These are phyloP conservation scores for Lumbricus terrestris DNA, from an alignment of 2,888 invertebrate species.

Conservation along the genomic window DNA sequence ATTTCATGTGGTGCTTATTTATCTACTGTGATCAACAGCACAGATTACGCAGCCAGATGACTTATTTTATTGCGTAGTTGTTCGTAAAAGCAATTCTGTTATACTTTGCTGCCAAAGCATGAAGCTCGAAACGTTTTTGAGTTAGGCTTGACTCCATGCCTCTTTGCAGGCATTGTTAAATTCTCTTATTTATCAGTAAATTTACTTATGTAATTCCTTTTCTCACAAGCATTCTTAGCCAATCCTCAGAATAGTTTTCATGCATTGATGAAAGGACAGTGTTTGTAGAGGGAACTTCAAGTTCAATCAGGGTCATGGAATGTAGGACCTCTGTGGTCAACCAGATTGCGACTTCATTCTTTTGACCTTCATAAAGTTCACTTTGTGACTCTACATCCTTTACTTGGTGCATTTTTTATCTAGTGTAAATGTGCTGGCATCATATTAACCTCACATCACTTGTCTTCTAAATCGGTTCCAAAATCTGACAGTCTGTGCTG, in stretches of 20 bases:
- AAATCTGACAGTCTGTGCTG: background rate
- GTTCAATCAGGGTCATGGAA: background rate
- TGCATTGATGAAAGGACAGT: background rate
- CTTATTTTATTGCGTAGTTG: background rate
- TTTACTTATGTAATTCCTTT: background rate
- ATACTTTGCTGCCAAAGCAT: background rate
- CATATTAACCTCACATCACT: background rate
- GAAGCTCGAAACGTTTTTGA: background rate
- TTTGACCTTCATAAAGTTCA: background rate
- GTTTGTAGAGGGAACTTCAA: background rate
- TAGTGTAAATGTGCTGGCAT: background rate
- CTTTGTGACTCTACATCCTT: background rate
- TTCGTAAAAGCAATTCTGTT: background rate
- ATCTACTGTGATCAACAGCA: background rate
- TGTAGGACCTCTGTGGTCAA: background rate
- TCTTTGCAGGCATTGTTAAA: background rate
- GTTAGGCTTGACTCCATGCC: background rate
- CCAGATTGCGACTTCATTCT: background rate
- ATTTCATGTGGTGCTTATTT: background rate
- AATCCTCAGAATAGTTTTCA: background rate
- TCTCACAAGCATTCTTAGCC: background rate
- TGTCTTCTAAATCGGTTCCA: background rate
- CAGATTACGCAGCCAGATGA: no score
- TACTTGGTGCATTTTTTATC: background rate
- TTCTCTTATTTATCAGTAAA: background rate